Conservation (phyloP, 2,113 vertebrate species). For the Podocnemis expansa region DNA sequence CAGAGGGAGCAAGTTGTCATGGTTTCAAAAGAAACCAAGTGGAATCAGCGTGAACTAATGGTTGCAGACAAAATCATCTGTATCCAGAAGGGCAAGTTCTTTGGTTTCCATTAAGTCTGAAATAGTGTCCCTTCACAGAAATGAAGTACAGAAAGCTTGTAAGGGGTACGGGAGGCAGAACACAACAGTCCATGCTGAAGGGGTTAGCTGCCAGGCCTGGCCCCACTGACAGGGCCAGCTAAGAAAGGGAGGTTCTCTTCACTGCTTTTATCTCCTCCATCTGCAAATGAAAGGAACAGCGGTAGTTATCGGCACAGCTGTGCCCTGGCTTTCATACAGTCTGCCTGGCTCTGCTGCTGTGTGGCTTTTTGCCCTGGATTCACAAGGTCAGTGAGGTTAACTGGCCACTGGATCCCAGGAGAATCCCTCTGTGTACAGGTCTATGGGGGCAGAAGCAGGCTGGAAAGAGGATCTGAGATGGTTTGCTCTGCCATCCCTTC, state of each 20-base stretch:
- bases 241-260: background rate
- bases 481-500: background rate
- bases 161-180: background rate
- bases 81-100: slow-evolving; percentile 18
- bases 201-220: background rate
- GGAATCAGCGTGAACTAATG: slow-evolving; percentile 4
- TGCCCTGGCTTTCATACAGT: fast-evolving
- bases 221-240: background rate
- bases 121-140: slow-evolving; percentile 58
- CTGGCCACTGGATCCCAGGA: background rate
- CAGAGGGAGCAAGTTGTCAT: background rate
- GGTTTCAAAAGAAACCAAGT: slow-evolving; percentile 4
- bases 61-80: slow-evolving; percentile 8
- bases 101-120: background rate
- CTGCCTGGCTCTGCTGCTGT: too few species aligned
- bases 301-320: background rate
- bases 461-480: background rate
- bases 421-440: background rate
- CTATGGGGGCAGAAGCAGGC: background rate
- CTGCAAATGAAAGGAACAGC: slow-evolving; percentile 42
- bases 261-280: slow-evolving; percentile 58
- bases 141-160: slow-evolving; percentile 19
- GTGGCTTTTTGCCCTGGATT: fast-evolving
- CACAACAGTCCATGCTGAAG: background rate
- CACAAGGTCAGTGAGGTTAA: background rate